Evolutionary conservation across 2,113 vertebrate species (phyloP), one percentile per base, ranked within the genome.

Genomic region (Etheostoma cragini): DNA sequence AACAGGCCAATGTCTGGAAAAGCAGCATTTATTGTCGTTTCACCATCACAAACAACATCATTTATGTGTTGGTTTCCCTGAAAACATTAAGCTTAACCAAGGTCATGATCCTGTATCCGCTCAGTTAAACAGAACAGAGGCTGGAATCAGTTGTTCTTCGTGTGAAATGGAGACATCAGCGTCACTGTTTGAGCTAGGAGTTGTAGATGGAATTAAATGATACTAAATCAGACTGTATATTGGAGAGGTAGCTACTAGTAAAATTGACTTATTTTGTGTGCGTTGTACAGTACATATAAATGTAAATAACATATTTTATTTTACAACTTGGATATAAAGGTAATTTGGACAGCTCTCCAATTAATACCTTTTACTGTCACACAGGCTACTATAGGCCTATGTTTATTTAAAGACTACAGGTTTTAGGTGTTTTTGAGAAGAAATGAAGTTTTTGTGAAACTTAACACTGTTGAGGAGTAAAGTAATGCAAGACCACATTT

Each of bases 71-170:
- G 78, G 82, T 94, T 90, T 86, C 93, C 89, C 33, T 88, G 92
- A 89, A 89, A 90, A 89, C 91, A 83, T 84, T 72, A 76, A 72
- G 74, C 85, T 64, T 92, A 92, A 93, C 75, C 67, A 76, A 89
- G 92, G 92, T 92, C 88, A 2, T 92, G 93, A 94, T 89, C 93
- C 85, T 86, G 69, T 88, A 90, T 93, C 93, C 91, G 90, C 90
- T 90, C 76, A 14, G 68, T 53, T 15, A n/a, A n/a, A 26, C 26
- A 38, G 72, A 79, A 66, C 65, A 38, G 22, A 58, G 52, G 72
- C 71, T 26, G 69, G 38, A 81, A 53, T 75, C 67, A 65, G 50
- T 30, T 70, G 58, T 72, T 78, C 68, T 85, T 79, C 65, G 82
- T 89, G 75, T 76, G 50, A 79, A 90, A 81, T 54, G 4, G 14